Percentiles rank a stretch among this genome's conserved stretches.
These are phyloP conservation scores for Drosophila pectinifera DNA, from an alignment of 1,140 invertebrate genomes.

Conservation along the genomic window DNA sequence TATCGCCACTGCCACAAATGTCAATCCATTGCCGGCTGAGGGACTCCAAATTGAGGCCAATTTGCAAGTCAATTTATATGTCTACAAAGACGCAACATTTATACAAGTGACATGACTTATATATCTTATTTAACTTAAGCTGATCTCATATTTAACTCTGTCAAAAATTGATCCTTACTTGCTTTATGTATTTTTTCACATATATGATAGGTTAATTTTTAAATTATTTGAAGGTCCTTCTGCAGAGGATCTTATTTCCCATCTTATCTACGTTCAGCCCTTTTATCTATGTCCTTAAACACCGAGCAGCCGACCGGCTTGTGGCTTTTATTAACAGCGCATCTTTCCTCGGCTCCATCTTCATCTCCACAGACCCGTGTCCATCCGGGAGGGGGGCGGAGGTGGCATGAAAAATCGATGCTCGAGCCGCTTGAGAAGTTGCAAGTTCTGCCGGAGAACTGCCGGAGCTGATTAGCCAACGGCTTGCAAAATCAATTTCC, in stretches of 20 bases:
- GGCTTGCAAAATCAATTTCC: slow-evolving; percentile 80
- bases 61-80: slow-evolving; percentile 8
- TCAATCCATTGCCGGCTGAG: background rate
- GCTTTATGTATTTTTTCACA: no score
- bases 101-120: no score
- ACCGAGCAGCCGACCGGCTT: background rate
- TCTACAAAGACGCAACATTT: background rate
- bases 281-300: background rate
- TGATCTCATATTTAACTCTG: no score
- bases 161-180: no score
- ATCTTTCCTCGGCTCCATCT: slow-evolving; percentile 14
- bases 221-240: background rate
- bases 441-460: slow-evolving; percentile 18
- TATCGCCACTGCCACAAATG: background rate
- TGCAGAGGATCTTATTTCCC: no score
- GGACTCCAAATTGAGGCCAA: background rate
- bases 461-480: slow-evolving; percentile 58
- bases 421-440: slow-evolving; percentile 32
- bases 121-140: no score
- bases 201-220: no score
- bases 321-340: slow-evolving; percentile 30
- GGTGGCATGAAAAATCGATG: slow-evolving; percentile 40
- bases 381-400: background rate
- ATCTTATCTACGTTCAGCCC: background rate
- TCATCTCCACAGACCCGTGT: background rate